phyloP scores from a whole-genome alignment of 2,113 vertebrate species.

The Pygoscelis antarcticus region DNA sequence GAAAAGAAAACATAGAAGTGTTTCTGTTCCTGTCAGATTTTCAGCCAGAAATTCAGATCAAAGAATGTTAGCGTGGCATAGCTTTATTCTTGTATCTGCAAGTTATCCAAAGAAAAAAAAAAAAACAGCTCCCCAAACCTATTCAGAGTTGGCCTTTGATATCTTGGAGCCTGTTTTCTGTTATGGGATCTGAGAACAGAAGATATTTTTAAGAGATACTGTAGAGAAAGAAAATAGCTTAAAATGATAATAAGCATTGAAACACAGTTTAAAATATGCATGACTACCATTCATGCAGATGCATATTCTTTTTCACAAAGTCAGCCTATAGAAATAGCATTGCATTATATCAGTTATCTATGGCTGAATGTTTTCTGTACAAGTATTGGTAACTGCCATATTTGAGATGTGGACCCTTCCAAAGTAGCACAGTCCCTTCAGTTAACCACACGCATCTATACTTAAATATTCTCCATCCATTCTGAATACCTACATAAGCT shows the following conservation, averaged over 20 bases:
- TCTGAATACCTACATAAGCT: not conserved
- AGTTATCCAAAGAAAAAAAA: not conserved
- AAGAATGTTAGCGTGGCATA: not conserved
- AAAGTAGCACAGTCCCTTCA: not conserved
- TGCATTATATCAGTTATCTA: not conserved
- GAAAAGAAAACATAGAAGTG: not conserved
- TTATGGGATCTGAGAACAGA: not conserved
- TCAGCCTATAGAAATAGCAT: not conserved
- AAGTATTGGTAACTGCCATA: not conserved
- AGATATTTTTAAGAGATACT: not conserved
- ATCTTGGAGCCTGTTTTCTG: not conserved
- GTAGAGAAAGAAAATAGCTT: not conserved
- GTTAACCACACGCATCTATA: not conserved
- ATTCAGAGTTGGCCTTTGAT: not conserved
- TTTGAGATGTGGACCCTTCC: not conserved
- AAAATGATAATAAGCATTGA: not conserved
- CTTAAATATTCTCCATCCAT: not conserved
- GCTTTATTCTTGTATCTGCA: not conserved
- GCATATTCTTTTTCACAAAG: not conserved
- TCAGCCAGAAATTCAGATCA: not conserved
- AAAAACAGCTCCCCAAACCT: not conserved
- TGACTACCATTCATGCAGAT: not conserved
- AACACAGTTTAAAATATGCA: not conserved
- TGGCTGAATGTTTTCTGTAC: not conserved
- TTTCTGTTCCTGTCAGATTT: not conserved